A percentile compares a stretch with the other conserved stretches of the same genome.
Evolutionary conservation across 1,140 invertebrate genomes (phyloP).

Genomic region (Drosophila watanabei): DNA sequence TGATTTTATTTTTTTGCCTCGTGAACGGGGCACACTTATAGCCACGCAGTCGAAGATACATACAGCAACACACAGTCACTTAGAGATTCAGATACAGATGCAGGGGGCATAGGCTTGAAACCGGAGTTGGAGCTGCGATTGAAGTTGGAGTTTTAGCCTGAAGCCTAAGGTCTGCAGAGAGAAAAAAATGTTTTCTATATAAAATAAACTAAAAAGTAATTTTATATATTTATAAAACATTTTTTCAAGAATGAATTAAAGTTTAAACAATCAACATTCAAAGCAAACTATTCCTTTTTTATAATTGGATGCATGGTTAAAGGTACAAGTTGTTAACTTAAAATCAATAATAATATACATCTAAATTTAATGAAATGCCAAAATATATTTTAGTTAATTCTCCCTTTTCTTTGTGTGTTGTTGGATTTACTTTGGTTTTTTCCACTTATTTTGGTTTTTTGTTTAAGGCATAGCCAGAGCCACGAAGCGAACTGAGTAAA

Average conservation of each 20-base stretch:
- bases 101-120: slow-evolving; percentile 60
- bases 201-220: too few species aligned
- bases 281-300: too few species aligned
- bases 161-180: slow-evolving; percentile 20
- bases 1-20: slow-evolving; percentile 56
- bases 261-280: too few species aligned
- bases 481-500: slow-evolving; percentile 61
- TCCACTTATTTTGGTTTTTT: slow-evolving; percentile 29
- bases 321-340: too few species aligned
- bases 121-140: slow-evolving; percentile 65
- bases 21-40: slow-evolving; percentile 77
- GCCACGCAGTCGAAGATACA: slow-evolving; percentile 64
- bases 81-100: slow-evolving; percentile 47
- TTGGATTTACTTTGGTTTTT: slow-evolving; percentile 49
- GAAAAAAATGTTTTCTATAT: not conserved
- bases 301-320: too few species aligned
- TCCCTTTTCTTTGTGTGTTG: slow-evolving; percentile 4
- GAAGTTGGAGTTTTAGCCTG: slow-evolving; percentile 39
- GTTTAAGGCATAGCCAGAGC: slow-evolving; percentile 52
- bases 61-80: slow-evolving; percentile 35
- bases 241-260: too few species aligned
- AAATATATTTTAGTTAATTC: not conserved
- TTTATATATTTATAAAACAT: not conserved
- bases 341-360: not conserved
- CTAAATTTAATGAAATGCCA: too few species aligned